Percentiles rank a stretch among this genome's conserved stretches.
phyloP scores from a whole-genome alignment of 2,888 invertebrate genomes.

The Leptogaster cylindrica region DNA sequence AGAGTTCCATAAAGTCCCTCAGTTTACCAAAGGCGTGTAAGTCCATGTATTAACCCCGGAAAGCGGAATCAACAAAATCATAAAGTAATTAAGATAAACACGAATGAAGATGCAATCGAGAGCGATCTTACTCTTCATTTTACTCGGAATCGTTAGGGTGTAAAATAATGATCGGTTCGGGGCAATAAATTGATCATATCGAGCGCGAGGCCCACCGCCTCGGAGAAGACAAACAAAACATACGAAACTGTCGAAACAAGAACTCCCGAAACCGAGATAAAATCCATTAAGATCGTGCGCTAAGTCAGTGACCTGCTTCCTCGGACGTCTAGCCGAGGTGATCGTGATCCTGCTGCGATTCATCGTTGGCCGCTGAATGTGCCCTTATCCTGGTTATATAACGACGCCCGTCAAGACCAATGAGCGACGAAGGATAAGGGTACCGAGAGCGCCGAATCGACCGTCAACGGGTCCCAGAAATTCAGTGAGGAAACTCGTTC shows the following conservation, averaged over 20 bases:
- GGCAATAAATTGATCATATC: slow-evolving; percentile 19
- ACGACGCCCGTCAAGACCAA: slow-evolving; percentile 6
- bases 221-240: slow-evolving; percentile 6
- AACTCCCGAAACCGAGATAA: slow-evolving; percentile 32
- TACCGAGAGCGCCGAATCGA: slow-evolving; percentile 27
- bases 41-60: too few species aligned
- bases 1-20: too few species aligned
- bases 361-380: slow-evolving; percentile 18
- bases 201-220: not conserved
- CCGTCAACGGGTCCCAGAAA: slow-evolving; percentile 16
- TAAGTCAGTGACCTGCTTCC: slow-evolving; percentile 40
- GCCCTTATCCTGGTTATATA: slow-evolving; percentile 28
- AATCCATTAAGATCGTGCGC: slow-evolving; percentile 34
- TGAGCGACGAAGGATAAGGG: slow-evolving; percentile 19
- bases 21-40: too few species aligned
- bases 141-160: too few species aligned
- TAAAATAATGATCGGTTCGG: not conserved
- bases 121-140: not conserved
- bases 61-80: too few species aligned
- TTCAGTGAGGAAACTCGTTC: slow-evolving; percentile 10
- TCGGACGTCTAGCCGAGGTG: not conserved
- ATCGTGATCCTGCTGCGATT: slow-evolving; percentile 16
- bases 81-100: too few species aligned
- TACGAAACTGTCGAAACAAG: slow-evolving; percentile 20
- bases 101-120: not conserved